Evolutionary conservation across 30 jellyfish, hydroid and myxozoan species (phyloP).

Genomic region (Clytia hemisphaerica): DNA sequence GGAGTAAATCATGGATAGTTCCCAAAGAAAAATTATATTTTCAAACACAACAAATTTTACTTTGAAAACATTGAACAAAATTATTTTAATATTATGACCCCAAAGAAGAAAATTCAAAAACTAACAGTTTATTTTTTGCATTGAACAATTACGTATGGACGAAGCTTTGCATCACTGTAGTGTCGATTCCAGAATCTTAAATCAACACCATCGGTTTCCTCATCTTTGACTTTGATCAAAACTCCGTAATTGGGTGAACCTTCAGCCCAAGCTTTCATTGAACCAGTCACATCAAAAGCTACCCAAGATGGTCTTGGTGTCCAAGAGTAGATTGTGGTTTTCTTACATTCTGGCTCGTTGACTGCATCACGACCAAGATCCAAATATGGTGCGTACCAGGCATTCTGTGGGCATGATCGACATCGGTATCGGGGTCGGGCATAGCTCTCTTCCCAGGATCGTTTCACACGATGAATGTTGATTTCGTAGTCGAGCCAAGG

Average conservation of each 20-base stretch:
- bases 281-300: conserved; percentile 4
- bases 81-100: too few relatives aligned
- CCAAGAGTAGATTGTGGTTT: background rate
- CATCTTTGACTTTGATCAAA: conserved; percentile 6
- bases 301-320: conserved; percentile 5
- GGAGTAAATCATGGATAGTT: too few relatives aligned
- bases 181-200: conserved; percentile 1
- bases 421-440: background rate
- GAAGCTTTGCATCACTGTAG: too few relatives aligned
- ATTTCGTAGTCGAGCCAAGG: background rate
- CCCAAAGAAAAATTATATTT: too few relatives aligned
- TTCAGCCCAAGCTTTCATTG: background rate
- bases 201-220: background rate
- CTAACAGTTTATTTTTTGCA: too few relatives aligned
- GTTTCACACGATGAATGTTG: background rate
- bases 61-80: too few relatives aligned
- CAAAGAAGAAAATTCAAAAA: too few relatives aligned
- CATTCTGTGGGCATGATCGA: too few relatives aligned
- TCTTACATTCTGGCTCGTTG: background rate
- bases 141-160: too few relatives aligned
- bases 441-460: background rate
- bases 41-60: too few relatives aligned
- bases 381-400: background rate
- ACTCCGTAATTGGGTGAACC: conserved; percentile 11
- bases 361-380: conserved; percentile 17